Base-by-base conservation (phyloP, 2,888 invertebrate species). In the Ganaspis brasiliensis region DNA sequence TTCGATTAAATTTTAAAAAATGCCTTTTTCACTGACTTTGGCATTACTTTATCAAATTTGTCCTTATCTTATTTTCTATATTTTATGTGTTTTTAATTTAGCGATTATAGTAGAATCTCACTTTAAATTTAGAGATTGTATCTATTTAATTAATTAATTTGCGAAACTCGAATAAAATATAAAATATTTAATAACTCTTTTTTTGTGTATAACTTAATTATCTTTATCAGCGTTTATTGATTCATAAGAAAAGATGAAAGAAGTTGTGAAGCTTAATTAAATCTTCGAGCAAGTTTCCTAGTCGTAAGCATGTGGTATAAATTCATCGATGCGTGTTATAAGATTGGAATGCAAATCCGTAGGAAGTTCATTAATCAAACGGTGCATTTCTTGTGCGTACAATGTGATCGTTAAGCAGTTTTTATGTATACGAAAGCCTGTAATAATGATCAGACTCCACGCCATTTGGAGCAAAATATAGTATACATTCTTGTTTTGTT, bases 341-440 rank as follows among this genome's bases (percentile, higher is more conserved):
- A 79, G 81, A 81, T 79, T 70, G 81, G 81, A 79, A 82, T 81
- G 79, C 76, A 75, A 77, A 82, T 81, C 77, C 71, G 79, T 82
- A 77, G 81, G 79, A 81, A 81, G 81, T 77, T 82, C 78, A 77
- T 82, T 81, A 82, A 71, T 75, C 77, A 73, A 56, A 77, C 77
- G 57, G 63, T 35, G 57, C 35, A 49, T 19, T 10, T 67, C 67
- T 52, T 71, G 57, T 75, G n/a, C n/a, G 52, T 77, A 80, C 80
- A 73, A 79, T 79, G 67, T 63, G 74, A 75, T 81, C 75, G 77
- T 78, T 78, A 80, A 80, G 74, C 61, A 45, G 61, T 71, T 70
- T 59, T 16, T 77, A 56, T 59, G 19, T 77, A 74, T 35, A 61
- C 37, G 40, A 40, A 14, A 52, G 52, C 19, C 26, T 14, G 24